A percentile compares a stretch with the other conserved stretches of the same genome.
Conservation (phyloP, 2,888 invertebrate genomes). For the Andrena bucephala region DNA sequence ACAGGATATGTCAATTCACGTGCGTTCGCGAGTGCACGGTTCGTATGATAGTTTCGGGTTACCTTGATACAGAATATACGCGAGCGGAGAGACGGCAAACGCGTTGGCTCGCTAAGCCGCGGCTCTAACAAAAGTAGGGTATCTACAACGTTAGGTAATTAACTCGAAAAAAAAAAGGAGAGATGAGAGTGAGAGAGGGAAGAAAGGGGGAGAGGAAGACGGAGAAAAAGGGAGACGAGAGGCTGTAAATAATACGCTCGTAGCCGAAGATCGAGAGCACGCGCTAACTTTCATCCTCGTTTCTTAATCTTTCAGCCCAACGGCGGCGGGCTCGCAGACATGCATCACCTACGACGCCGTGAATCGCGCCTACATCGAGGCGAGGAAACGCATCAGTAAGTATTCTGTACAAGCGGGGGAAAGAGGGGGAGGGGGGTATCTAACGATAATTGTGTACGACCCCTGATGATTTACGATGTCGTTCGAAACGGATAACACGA, state of each 20-base stretch:
- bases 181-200: background rate
- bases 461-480: conserved; percentile 18
- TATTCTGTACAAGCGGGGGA: conserved; percentile 74
- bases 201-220: background rate
- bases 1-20: conserved; percentile 66
- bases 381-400: conserved; percentile 95
- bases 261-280: conserved; percentile 30
- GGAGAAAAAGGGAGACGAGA: background rate
- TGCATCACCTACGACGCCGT: conserved; percentile 96
- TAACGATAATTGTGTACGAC: conserved; percentile 9
- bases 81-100: conserved; percentile 10
- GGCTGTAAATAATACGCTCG: conserved; percentile 46
- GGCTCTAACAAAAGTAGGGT: conserved; percentile 60
- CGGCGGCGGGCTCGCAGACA: conserved; percentile 87
- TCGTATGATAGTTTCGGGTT: conserved; percentile 61
- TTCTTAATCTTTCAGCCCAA: conserved; percentile 83
- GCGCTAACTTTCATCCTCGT: conserved; percentile 51
- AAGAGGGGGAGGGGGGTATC: background rate
- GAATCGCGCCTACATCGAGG: conserved; percentile 94
- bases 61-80: conserved; percentile 62
- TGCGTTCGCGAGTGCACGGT: conserved; percentile 35
- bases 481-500: conserved; percentile 1
- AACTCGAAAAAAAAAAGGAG: conserved; percentile 10
- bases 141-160: conserved; percentile 66
- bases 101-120: conserved; percentile 5